phyloP scores from a whole-genome alignment of 1,140 invertebrate species.

The Plodia interpunctella region DNA sequence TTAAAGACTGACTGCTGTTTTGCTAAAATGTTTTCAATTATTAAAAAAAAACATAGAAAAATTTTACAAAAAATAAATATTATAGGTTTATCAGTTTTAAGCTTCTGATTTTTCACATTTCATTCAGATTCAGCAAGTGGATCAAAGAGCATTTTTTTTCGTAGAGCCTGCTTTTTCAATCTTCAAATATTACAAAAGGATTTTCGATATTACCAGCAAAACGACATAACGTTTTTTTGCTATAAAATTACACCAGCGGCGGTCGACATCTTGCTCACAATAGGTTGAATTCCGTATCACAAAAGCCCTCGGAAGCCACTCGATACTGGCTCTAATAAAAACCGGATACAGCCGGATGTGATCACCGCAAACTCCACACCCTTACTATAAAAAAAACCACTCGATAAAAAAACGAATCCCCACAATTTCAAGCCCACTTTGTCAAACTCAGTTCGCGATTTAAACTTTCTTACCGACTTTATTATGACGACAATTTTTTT shows the following conservation, averaged over 20 bases:
- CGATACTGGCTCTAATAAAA: conserved; percentile 67
- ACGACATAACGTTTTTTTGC: conserved; percentile 7
- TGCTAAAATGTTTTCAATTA: too few relatives aligned
- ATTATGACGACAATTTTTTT: conserved; percentile 21
- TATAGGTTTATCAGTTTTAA: too few relatives aligned
- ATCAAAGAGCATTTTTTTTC: too few relatives aligned
- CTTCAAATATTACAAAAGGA: background rate
- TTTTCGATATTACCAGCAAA: background rate
- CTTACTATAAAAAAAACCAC: conserved; percentile 22
- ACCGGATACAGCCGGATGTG: conserved; percentile 63
- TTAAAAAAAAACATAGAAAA: too few relatives aligned
- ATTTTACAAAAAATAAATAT: too few relatives aligned
- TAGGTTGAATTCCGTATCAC: conserved; percentile 47
- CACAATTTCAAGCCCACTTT: conserved; percentile 33
- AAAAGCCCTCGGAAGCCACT: conserved; percentile 62
- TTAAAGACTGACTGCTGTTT: too few relatives aligned
- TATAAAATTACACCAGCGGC: conserved; percentile 38
- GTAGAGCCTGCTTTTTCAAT: background rate
- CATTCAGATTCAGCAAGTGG: too few relatives aligned
- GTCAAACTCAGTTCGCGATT: conserved; percentile 29
- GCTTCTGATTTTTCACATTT: too few relatives aligned
- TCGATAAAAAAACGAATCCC: conserved; percentile 28
- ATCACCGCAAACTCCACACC: conserved; percentile 40
- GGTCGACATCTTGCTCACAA: conserved; percentile 50
- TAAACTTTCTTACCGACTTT: conserved; percentile 28